Base-by-base conservation (phyloP, 1,140 invertebrate genomes). In the Archegozetes longisetosus region DNA sequence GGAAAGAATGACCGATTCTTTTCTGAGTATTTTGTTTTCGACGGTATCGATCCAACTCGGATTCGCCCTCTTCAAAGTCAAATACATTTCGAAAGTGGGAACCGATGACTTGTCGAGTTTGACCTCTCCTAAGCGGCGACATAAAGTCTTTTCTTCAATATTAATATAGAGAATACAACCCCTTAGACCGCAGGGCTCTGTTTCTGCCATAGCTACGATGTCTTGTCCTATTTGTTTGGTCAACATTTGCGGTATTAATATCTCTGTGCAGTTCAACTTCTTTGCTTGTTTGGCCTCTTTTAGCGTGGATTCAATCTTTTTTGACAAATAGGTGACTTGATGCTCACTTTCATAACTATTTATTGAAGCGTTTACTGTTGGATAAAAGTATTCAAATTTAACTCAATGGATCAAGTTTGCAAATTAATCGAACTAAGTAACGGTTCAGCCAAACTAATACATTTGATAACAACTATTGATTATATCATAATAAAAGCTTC, bases 41-140 rank as follows among this genome's bases (percentile, higher is more conserved):
- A 71, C 55, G 3, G 68, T 55, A 63, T 81, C 83, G 62, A 84
- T 83, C 86, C 86, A 91, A 49, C 64, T 64, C 60, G 81, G 82
- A 32, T 79, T 77, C 67, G 84, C 83, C 70, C 88, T 85, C 71
- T 84, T 85, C 27, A 91, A 75, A 20, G 85, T 88, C 28, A 88
- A 74, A 70, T 84, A 84, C 61, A 88, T 75, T 72, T 89, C 85
- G 68, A 89, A 89, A 24, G 87, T 91, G 24, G 86, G 82, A 32
- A 88, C 82, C 12, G 84, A 85, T 66, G 79, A 79, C 32, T 83
- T 82, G 73, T 90, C 86, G 66, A 85, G 84, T 69, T 85, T 84
- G 71, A 90, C 79, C 62, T 80, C 71, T 64, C 76, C 76, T 47
- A 85, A 73, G 68, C 75, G 72, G 65, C 77, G 72, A 64, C 78